Percentiles rank a stretch among this genome's conserved stretches.
phyloP scores from a whole-genome alignment of 1,140 invertebrate genomes.

The Ruditapes philippinarum region DNA sequence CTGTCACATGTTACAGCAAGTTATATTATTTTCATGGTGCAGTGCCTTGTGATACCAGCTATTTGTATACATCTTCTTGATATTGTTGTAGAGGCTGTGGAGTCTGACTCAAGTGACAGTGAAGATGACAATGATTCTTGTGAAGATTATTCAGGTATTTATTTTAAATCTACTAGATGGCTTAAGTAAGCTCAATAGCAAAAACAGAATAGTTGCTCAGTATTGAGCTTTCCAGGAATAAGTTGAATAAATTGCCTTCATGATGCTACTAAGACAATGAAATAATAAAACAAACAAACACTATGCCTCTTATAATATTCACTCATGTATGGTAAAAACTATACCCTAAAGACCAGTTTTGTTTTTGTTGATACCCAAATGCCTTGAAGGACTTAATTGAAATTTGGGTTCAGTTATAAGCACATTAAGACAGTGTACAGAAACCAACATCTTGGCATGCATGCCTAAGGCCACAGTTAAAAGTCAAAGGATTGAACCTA shows the following conservation, averaged over 20 bases:
- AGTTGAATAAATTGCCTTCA: conserved; percentile 25
- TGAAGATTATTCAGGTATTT: conserved; percentile 55
- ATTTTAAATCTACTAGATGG: conserved; percentile 54
- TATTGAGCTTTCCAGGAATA: conserved; percentile 31
- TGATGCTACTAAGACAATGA: conserved; percentile 27
- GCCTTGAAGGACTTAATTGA: conserved; percentile 43
- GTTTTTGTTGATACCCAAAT: conserved; percentile 23
- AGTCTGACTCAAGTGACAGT: conserved; percentile 39
- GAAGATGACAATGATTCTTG: conserved; percentile 29
- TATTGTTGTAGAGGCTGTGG: conserved; percentile 54
- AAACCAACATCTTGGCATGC: conserved; percentile 17
- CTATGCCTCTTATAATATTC: conserved; percentile 42
- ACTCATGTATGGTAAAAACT: conserved; percentile 45
- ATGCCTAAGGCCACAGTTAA: not conserved
- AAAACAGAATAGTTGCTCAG: conserved; percentile 45
- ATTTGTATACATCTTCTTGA: conserved; percentile 47
- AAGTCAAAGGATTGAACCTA: no score
- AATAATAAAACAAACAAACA: conserved; percentile 42
- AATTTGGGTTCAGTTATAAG: conserved; percentile 23
- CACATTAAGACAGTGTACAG: conserved; percentile 39
- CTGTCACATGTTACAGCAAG: conserved; percentile 34
- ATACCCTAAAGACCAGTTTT: conserved; percentile 27
- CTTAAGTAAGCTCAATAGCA: conserved; percentile 40
- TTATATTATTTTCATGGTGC: conserved; percentile 38
- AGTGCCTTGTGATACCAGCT: conserved; percentile 41